Conservation (phyloP, 2,797 vertebrate species). For the Acanthornis magna region DNA sequence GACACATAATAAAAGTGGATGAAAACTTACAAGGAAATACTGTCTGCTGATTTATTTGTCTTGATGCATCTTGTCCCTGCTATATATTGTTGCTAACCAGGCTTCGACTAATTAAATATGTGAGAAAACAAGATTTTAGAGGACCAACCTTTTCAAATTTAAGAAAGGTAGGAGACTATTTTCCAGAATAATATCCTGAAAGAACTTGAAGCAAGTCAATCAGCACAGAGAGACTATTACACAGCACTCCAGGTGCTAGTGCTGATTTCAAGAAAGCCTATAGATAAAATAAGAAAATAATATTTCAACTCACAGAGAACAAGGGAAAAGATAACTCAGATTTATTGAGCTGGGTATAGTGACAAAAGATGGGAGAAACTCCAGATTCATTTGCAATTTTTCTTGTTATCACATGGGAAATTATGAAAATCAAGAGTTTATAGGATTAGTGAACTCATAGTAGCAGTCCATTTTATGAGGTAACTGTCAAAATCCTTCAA, state of each 20-base stretch:
- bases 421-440: constrained; percentile 2
- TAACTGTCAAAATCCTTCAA: not conserved
- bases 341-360: not conserved
- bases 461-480: not conserved
- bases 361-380: not conserved
- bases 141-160: not conserved
- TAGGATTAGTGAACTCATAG: not conserved
- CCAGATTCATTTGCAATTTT: constrained; percentile 23
- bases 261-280: not conserved
- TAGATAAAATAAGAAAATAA: constrained; percentile 8
- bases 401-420: not conserved
- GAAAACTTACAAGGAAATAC: not conserved
- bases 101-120: constrained; percentile 2
- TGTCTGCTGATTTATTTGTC: not conserved
- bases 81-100: not conserved
- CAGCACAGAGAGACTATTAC: not conserved
- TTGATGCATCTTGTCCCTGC: not conserved
- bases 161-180: not conserved
- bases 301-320: not conserved
- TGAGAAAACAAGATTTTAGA: constrained; percentile 17
- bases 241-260: not conserved
- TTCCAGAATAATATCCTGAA: not conserved
- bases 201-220: not conserved
- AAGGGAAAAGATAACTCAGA: not conserved
- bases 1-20: not conserved